phyloP scores from a whole-genome alignment of 2,888 invertebrate species.

The Ennomos fuscantarius region DNA sequence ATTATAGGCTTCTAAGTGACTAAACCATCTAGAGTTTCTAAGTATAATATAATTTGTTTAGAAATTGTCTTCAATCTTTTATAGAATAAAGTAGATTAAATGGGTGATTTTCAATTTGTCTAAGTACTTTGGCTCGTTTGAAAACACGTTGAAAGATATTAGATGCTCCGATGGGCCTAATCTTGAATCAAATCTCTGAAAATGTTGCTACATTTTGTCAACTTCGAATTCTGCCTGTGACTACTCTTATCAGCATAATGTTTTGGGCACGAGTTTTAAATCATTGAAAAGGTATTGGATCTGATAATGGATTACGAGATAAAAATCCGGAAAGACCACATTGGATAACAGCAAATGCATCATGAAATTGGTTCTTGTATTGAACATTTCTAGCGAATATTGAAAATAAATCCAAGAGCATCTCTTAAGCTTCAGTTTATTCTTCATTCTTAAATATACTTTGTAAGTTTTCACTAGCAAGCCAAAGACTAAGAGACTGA shows the following conservation, averaged over 20 bases:
- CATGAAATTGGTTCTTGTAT: too few species aligned
- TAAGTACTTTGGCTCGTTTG: slow-evolving; percentile 24
- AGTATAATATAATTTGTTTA: slow-evolving; percentile 12
- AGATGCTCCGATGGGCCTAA: slow-evolving; percentile 23
- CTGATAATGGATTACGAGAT: too few species aligned
- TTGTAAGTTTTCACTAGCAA: too few species aligned
- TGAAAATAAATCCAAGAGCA: too few species aligned
- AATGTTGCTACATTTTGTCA: slow-evolving; percentile 28
- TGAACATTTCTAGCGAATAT: too few species aligned
- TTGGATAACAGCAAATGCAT: too few species aligned
- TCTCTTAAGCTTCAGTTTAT: too few species aligned
- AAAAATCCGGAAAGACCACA: too few species aligned
- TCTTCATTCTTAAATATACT: too few species aligned
- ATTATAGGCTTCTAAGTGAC: too few species aligned
- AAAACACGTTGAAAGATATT: slow-evolving; percentile 20
- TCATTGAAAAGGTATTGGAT: background rate
- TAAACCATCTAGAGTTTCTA: background rate
- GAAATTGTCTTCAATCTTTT: slow-evolving; percentile 3
- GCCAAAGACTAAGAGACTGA: too few species aligned
- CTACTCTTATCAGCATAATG: background rate
- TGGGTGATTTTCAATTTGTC: slow-evolving; percentile 34
- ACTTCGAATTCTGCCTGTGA: slow-evolving; percentile 12
- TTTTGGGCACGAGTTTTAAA: background rate
- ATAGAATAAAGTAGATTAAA: slow-evolving; percentile 11
- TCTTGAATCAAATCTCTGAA: slow-evolving; percentile 29